Evolutionary conservation across 2,888 invertebrate genomes (phyloP).

Genomic region (Hirtodrosophila duncani): DNA sequence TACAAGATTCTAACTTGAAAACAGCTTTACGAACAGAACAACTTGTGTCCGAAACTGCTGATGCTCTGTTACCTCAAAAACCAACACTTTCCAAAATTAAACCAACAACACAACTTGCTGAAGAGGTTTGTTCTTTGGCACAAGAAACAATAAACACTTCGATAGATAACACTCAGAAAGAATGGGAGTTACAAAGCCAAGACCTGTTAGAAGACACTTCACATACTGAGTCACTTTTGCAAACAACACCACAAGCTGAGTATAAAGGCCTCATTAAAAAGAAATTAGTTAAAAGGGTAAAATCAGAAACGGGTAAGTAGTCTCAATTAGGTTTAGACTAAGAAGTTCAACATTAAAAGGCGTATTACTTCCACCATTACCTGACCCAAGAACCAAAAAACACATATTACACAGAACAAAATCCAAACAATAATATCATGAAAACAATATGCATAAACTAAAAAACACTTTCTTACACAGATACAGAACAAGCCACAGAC

Average conservation of each 20-base stretch:
- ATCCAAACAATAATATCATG: conserved; percentile 19
- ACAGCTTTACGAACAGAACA: conserved; percentile 22
- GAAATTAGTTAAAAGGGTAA: conserved; percentile 41
- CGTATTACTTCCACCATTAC: conserved; percentile 73
- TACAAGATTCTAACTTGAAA: conserved; percentile 3
- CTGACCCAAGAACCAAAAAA: conserved; percentile 56
- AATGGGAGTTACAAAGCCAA: conserved; percentile 8
- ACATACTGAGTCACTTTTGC: conserved; percentile 16
- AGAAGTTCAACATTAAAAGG: conserved; percentile 64
- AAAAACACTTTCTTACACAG: conserved; percentile 72
- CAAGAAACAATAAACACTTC: conserved; percentile 17
- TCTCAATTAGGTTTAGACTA: conserved; percentile 27
- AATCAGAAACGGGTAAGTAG: conserved; percentile 41
- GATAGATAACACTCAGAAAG: conserved; percentile 24
- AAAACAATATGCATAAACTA: conserved; percentile 41
- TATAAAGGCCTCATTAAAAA: conserved; percentile 22
- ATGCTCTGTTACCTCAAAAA: conserved; percentile 5
- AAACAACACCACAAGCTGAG: conserved; percentile 22
- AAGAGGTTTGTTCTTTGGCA: conserved; percentile 17
- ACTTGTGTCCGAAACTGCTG: conserved; percentile 15
- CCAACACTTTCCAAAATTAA: conserved; percentile 8
- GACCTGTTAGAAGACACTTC: conserved; percentile 2
- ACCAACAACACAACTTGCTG: conserved; percentile 16
- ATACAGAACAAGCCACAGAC: conserved; percentile 75
- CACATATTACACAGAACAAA: conserved; percentile 63